Conservation (phyloP, 2,888 invertebrate species). For the Cheilosia pagana region DNA sequence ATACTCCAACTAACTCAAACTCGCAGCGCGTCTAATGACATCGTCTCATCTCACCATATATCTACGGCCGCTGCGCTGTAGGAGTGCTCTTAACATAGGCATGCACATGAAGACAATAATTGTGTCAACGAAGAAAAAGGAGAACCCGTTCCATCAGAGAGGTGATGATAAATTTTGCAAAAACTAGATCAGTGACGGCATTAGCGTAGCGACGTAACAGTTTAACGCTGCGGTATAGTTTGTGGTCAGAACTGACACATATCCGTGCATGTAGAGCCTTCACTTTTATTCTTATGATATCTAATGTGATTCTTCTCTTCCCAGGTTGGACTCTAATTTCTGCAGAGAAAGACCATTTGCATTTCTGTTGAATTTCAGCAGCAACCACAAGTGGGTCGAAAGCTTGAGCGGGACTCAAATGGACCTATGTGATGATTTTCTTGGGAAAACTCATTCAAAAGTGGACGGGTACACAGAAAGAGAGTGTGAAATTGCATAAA, state of each 20-base stretch:
- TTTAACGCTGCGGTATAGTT: slow-evolving; percentile 25
- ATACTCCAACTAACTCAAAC: slow-evolving; percentile 29
- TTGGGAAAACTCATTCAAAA: background rate
- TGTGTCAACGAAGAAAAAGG: slow-evolving; percentile 46
- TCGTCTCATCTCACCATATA: slow-evolving; percentile 14
- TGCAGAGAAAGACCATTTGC: slow-evolving; percentile 38
- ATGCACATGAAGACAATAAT: slow-evolving; percentile 56
- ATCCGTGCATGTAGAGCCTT: slow-evolving; percentile 36
- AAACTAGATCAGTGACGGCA: slow-evolving; percentile 64
- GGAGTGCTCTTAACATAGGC: slow-evolving; percentile 5
- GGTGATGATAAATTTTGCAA: slow-evolving; percentile 48
- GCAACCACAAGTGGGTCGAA: slow-evolving; percentile 42
- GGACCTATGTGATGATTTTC: background rate
- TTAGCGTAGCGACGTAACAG: slow-evolving; percentile 35
- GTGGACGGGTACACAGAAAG: background rate
- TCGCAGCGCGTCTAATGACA: slow-evolving; percentile 57
- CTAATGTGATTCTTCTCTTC: slow-evolving; percentile 9
- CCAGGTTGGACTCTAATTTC: slow-evolving; percentile 42
- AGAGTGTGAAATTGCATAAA: slow-evolving; percentile 29
- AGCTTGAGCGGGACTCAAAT: slow-evolving; percentile 23
- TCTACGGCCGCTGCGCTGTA: background rate
- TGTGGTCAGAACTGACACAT: slow-evolving; percentile 50
- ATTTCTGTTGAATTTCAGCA: slow-evolving; percentile 22
- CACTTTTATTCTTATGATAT: slow-evolving; percentile 56
- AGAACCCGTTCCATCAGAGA: slow-evolving; percentile 2